Evolutionary conservation across 53 echinoderm and acorn worm species (phyloP).

Genomic region (Patiria pectinifera): DNA sequence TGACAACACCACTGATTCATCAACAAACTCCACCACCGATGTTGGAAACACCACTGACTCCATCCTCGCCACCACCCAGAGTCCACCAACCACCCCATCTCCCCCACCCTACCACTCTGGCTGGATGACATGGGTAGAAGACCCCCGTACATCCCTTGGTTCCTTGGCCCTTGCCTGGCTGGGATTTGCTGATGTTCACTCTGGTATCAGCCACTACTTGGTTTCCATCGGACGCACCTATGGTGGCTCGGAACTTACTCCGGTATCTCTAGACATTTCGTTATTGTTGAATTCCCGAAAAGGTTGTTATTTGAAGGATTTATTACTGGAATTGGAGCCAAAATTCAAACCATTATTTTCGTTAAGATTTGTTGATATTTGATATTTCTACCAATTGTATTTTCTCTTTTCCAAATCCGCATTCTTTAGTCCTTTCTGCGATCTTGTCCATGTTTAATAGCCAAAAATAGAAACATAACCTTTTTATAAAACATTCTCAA

Average conservation of each 20-base stretch:
- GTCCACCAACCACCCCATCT: not conserved
- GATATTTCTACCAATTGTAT: not conserved
- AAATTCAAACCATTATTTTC: no score
- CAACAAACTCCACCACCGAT: no score
- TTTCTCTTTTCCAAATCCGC: no score
- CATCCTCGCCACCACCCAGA: not conserved
- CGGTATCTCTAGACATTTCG: not conserved
- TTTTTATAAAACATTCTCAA: no score
- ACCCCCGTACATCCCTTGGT: not conserved
- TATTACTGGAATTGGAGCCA: not conserved
- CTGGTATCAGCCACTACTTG: conserved; percentile 56
- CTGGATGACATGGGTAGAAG: conserved; percentile 57
- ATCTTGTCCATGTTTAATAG: no score
- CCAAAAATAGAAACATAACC: no score
- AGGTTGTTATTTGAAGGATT: not conserved
- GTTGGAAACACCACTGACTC: not conserved
- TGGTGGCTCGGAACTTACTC: conserved; percentile 38
- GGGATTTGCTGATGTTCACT: conserved; percentile 48
- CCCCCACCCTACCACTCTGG: conserved; percentile 9
- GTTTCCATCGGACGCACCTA: conserved; percentile 54
- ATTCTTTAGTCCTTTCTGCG: no score
- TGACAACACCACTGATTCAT: no score
- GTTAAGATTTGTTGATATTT: not conserved
- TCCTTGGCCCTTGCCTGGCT: conserved; percentile 55
- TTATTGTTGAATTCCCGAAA: not conserved